These are phyloP conservation scores for Leptinotarsa lineolata DNA, from an alignment of 1,140 invertebrate genomes.

Conservation along the genomic window DNA sequence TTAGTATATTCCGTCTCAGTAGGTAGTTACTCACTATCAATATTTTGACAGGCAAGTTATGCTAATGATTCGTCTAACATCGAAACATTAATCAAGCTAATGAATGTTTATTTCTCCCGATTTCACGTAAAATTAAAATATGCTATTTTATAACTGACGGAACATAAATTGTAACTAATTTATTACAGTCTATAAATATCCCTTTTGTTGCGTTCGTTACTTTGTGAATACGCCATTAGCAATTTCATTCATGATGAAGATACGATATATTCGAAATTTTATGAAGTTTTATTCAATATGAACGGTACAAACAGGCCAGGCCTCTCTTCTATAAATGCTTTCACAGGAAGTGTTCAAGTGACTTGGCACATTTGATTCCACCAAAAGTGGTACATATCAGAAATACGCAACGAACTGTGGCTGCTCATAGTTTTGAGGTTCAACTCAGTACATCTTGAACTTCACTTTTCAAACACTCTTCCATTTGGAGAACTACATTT, in stretches of 20 bases:
- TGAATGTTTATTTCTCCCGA: neutral
- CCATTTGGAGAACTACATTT: too few relatives aligned
- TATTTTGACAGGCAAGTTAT: neutral
- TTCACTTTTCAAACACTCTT: too few relatives aligned
- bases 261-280: neutral
- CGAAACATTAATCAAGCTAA: neutral
- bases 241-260: neutral
- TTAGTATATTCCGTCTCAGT: neutral
- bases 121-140: neutral
- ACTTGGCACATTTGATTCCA: too few relatives aligned
- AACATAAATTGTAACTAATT: slow-evolving; percentile 7
- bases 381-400: too few relatives aligned
- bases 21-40: neutral
- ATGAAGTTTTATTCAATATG: too few relatives aligned
- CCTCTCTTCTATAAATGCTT: too few relatives aligned
- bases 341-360: too few relatives aligned
- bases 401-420: too few relatives aligned
- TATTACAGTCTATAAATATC: slow-evolving; percentile 5
- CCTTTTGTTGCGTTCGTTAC: slow-evolving; percentile 2
- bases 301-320: too few relatives aligned
- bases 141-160: neutral
- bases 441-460: too few relatives aligned
- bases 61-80: neutral
- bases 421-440: too few relatives aligned
- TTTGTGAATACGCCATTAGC: slow-evolving; percentile 11